Evolutionary conservation across 2,888 invertebrate species (phyloP).

Genomic region (Acleris sparsana): DNA sequence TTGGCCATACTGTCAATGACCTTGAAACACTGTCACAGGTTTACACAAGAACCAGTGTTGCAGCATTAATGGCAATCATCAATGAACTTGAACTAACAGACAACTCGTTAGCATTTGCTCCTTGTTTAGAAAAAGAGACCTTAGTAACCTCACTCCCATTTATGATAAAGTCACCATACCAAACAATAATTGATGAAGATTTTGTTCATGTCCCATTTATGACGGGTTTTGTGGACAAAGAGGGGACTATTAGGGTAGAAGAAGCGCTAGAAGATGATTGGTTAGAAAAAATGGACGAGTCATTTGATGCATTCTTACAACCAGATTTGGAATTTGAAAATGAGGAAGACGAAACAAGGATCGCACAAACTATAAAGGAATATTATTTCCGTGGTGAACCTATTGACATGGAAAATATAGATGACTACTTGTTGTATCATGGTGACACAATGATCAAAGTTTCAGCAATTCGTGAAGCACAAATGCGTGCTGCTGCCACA

Average conservation of each 20-base stretch:
- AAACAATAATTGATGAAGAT: conserved; percentile 55
- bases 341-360: conserved; percentile 46
- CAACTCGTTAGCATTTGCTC: conserved; percentile 71
- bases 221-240: conserved; percentile 69
- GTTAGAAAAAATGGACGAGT: conserved; percentile 63
- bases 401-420: conserved; percentile 47
- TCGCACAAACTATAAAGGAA: conserved; percentile 52
- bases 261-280: conserved; percentile 60
- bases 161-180: conserved; percentile 60
- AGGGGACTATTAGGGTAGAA: conserved; percentile 68
- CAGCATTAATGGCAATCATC: conserved; percentile 67
- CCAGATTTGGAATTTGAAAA: conserved; percentile 62
- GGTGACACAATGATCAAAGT: conserved; percentile 73
- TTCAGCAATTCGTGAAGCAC: conserved; percentile 64
- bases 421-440: conserved; percentile 61
- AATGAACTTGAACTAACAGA: conserved; percentile 69
- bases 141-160: conserved; percentile 55
- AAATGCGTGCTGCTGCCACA: conserved; percentile 51
- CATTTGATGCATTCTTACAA: conserved; percentile 66
- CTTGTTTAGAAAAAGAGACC: conserved; percentile 65
- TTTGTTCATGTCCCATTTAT: conserved; percentile 66
- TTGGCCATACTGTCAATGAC: conserved; percentile 61
- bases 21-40: conserved; percentile 58
- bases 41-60: conserved; percentile 60
- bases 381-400: conserved; percentile 58